Base-by-base conservation (phyloP, 1,140 invertebrate species). In the Phortica variegata region DNA sequence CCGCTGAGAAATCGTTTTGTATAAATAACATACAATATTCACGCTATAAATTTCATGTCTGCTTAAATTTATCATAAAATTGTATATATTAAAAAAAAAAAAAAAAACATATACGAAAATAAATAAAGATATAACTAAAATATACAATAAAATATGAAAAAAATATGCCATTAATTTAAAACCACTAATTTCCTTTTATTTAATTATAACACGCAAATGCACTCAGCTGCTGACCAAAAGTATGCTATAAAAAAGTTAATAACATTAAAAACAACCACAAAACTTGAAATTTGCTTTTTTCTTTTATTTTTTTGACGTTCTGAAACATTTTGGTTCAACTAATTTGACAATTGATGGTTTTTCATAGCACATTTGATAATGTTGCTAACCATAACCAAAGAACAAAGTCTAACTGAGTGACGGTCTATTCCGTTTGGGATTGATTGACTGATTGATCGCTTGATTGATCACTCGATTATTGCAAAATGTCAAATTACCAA, bases 131-230 rank as follows among this genome's bases (percentile, higher is more conserved):
- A 33, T 56, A n/a, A n/a, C 33, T 23, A 34, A 33, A 43, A 26
- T 19, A 20, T 16, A 13, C 16, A 23, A 40, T 44, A 49, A 44
- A n/a, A n/a, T n/a, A n/a, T n/a, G n/a, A n/a, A n/a, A n/a, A n/a
- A n/a, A n/a, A n/a, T n/a, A n/a, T n/a, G n/a, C n/a, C n/a, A n/a
- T n/a, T n/a, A n/a, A n/a, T n/a, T n/a, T n/a, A n/a, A n/a, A n/a
- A 20, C 31, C 20, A 19, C 9, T 29, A 26, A 26, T 15, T 23
- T 13, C 13, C 29, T 33, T 32, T 49, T 21, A 9, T 12, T 17
- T 21, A 8, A 33, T 54, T 50, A 7, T 37, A 66, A 66, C 63
- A 66, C 50, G 55, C 26, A 57, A 66, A 63, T 68, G 54, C 63
- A 63, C 63, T 66, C 58, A 52, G 37, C n/a, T n/a, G n/a, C n/a